These are phyloP conservation scores for Lasioglossum calceatum DNA, from an alignment of 2,888 invertebrate genomes.

Conservation along the genomic window DNA sequence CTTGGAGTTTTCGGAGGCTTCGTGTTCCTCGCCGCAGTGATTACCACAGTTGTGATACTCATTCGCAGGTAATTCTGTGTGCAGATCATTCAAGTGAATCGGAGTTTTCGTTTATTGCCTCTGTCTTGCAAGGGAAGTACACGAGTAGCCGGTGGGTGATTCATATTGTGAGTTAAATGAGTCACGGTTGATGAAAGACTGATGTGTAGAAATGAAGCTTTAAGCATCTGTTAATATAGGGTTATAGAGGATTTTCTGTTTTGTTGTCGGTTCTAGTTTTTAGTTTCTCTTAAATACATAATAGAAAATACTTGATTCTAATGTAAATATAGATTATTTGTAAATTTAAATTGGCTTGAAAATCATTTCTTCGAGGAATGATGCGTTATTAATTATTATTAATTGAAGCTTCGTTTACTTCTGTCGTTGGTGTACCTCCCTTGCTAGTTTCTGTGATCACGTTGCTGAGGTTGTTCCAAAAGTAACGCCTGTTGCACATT, in stretches of 20 bases:
- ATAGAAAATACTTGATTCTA: neutral
- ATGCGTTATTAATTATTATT: neutral
- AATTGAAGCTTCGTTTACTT: neutral
- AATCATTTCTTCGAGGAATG: neutral
- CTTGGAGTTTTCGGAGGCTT: conserved; percentile 96
- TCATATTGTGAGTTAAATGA: neutral
- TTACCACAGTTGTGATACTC: conserved; percentile 94
- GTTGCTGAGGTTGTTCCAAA: conserved; percentile 20
- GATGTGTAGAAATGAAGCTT: neutral
- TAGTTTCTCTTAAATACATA: neutral
- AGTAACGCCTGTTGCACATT: conserved; percentile 40
- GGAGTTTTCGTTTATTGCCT: neutral
- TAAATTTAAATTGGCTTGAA: neutral
- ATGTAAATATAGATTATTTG: neutral
- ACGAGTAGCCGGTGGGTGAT: neutral
- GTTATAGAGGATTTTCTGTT: neutral
- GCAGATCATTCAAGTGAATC: conserved; percentile 37
- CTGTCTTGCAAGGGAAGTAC: conserved; percentile 1
- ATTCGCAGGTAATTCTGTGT: conserved; percentile 90
- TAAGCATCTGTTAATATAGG: neutral
- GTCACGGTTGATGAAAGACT: neutral
- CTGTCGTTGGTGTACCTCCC: neutral
- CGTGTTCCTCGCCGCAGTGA: conserved; percentile 94
- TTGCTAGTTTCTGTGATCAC: conserved; percentile 48
- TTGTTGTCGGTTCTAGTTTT: neutral